Conservation (phyloP, 2,113 vertebrate genomes). For the Sceloporus tristichus region DNA sequence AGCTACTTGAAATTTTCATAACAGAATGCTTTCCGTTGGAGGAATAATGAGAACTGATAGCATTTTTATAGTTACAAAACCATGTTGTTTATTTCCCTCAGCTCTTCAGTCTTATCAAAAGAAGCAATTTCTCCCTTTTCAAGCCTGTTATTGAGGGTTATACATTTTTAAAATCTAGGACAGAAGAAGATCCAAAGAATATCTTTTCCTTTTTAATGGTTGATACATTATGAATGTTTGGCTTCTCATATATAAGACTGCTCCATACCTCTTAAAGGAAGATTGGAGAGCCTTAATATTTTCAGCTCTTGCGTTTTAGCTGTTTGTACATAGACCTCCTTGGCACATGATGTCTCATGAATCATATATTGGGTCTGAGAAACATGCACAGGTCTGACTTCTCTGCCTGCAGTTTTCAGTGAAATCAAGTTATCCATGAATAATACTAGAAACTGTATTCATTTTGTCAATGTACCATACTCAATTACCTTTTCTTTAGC, state of each 20-base stretch:
- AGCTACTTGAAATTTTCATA: constrained; percentile 62
- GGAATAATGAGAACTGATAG: constrained; percentile 61
- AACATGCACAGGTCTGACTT: not conserved
- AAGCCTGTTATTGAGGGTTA: constrained; percentile 40
- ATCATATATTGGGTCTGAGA: accelerated
- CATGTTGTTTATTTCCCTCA: constrained; percentile 54
- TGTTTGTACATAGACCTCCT: accelerated
- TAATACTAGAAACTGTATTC: not conserved
- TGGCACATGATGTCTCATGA: constrained; percentile 7
- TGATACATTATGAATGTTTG: constrained; percentile 41
- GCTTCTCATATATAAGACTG: constrained; percentile 1
- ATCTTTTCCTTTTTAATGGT: constrained; percentile 28
- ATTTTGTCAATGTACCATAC: accelerated
- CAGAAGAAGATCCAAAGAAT: constrained; percentile 20
- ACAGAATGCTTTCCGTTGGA: constrained; percentile 43
- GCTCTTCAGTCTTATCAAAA: constrained; percentile 28
- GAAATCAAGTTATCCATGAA: not conserved
- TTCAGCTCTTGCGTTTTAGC: not conserved
- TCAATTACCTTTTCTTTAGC: not conserved
- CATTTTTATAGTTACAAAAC: constrained; percentile 53
- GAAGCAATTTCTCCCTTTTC: constrained; percentile 48
- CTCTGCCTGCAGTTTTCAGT: not conserved
- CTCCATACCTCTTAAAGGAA: constrained; percentile 9
- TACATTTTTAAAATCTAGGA: constrained; percentile 46
- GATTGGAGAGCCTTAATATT: not conserved